phyloP scores from a whole-genome alignment of 1,140 invertebrate genomes.

The Apis cerana region DNA sequence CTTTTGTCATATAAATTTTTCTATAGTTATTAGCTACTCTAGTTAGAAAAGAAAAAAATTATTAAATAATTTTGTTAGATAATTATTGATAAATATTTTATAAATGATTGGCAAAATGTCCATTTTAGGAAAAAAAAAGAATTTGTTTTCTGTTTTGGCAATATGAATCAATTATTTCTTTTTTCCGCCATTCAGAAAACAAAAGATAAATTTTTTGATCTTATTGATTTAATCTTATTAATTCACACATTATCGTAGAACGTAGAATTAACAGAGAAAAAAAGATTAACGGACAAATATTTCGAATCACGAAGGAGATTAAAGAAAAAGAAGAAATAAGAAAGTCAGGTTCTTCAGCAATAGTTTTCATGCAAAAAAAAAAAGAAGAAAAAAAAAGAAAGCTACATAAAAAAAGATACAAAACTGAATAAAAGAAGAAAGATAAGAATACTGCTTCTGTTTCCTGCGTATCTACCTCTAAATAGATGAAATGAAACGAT shows the following conservation, averaged over 20 bases:
- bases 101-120: not conserved
- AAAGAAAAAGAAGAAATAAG: conserved; percentile 7
- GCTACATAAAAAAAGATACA: not conserved
- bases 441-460: conserved; percentile 73
- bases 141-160: not conserved
- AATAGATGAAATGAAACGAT: conserved; percentile 74
- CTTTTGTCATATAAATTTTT: conserved; percentile 46
- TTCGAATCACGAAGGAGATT: conserved; percentile 26
- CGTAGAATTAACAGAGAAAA: conserved; percentile 1
- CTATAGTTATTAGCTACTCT: conserved; percentile 60
- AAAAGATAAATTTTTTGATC: not conserved
- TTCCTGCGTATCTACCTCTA: conserved; percentile 78
- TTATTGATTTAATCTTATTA: conserved; percentile 10
- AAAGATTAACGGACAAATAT: conserved; percentile 1
- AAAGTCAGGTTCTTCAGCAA: conserved; percentile 44
- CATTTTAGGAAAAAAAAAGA: not conserved
- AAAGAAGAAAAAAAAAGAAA: not conserved
- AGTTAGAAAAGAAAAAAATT: conserved; percentile 51
- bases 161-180: not conserved
- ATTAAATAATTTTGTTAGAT: conserved; percentile 46
- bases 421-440: conserved; percentile 45
- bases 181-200: not conserved
- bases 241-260: not conserved
- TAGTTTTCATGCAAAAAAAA: conserved; percentile 38
- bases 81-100: not conserved